Base-by-base conservation (phyloP, 23 tunicate genomes). In the Corella eumyota region DNA sequence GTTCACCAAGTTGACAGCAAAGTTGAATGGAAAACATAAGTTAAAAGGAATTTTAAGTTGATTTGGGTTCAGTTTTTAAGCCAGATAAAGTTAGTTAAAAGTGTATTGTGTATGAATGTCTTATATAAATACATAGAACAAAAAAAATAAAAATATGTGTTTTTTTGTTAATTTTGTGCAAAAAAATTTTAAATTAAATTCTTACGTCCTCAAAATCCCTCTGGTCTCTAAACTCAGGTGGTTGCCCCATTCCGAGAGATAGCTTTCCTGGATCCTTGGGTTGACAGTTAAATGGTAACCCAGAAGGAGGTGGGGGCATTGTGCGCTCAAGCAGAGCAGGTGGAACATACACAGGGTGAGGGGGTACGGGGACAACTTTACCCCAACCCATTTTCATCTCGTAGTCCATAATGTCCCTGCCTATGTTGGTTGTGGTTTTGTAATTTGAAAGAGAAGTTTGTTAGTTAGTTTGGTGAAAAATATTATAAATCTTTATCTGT, bases 331-430 rank as follows among this genome's bases (percentile, higher is more conserved):
- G 71, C 66, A 90, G 65, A 29, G 75, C 64, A 40, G 90, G 90
- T 5, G 97, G 97, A 32, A 90, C 91, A 65, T 90, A 90, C 1
- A 90, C 65, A 5, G 97, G 97, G 46, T 90, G 84, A 15, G 90
- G 97, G 9, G 90, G 90, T 22, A 80, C 71, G 19, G 97, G 97
- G 3, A 90, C 97, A 4, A 79, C 26, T 60, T 90, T 90, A 0
- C 97, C 97, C 91, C 91, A 90, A 11, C 97, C 97, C 70, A 90
- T 52, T 63, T 90, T 90, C 97, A 90, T 80, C 50, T 90, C 97
- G 60, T 60, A 80, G 7, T 76, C 91, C 72, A 58, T 68, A 6
- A 75, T 65, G n/a, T 73, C 79, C 25, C 69, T 45, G 2, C 88
- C 65, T 31, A 9, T 32, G 11, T n/a, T n/a, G n/a, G n/a, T n/a